Evolutionary conservation across 2,113 vertebrate genomes (phyloP).

Genomic region (Paramormyrops kingsleyae): DNA sequence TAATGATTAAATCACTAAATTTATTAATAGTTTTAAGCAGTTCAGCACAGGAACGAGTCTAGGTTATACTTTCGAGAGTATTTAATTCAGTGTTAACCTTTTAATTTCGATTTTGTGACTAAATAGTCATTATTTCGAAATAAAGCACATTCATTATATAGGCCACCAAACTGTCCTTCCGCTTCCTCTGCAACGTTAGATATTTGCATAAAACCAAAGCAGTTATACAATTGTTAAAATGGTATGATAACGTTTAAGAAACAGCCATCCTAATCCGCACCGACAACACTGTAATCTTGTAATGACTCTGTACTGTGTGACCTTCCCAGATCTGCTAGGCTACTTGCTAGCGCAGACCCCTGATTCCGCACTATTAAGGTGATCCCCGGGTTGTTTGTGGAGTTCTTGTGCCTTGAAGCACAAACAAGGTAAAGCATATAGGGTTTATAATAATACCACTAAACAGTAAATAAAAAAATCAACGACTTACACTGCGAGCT

Average conservation of each 20-base stretch:
- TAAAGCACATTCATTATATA: background rate
- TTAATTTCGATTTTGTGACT: background rate
- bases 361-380: background rate
- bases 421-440: background rate
- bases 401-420: background rate
- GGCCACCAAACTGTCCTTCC: background rate
- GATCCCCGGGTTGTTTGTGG: background rate
- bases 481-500: constrained; percentile 59
- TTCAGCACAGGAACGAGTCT: background rate
- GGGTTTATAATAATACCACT: background rate
- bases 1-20: background rate
- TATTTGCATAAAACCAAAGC: background rate
- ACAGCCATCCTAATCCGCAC: background rate
- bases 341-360: background rate
- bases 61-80: background rate
- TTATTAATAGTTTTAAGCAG: background rate
- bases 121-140: background rate
- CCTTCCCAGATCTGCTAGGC: background rate
- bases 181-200: background rate
- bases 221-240: background rate
- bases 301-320: background rate
- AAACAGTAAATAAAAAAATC: background rate
- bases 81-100: background rate
- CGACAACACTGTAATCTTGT: background rate
- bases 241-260: background rate